Base-by-base conservation (phyloP, 2,797 vertebrate genomes). In the Chiloscyllium punctatum region DNA sequence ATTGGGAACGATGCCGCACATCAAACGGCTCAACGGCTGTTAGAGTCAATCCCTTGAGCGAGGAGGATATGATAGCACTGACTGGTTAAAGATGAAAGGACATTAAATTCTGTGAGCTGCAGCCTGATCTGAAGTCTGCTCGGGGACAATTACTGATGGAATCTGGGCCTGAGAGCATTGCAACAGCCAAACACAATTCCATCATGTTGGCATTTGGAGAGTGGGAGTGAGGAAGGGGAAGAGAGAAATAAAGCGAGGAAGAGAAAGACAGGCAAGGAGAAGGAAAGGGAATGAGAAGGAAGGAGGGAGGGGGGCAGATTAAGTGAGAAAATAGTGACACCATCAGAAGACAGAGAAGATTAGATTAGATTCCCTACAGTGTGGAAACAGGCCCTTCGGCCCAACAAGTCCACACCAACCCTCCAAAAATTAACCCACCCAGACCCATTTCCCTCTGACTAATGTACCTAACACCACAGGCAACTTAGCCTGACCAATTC, bases 71-170 rank as follows among this genome's bases (percentile, higher is more conserved):
- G 88, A 62, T 66, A n/a, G 57, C 33, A 48, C 5, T 16, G 9
- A n/a, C 72, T 94, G 91, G 68, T 66, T 25, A 27, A 69, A 94
- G 68, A 94, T 94, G 18, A 94, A 94, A 94, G 42, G 33, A 15
- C 91, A 71, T 94, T 68, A 94, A 27, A 48, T 42, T 18, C 21
- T 25, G 33, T 2, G 68, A 71, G 62, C 68, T 42, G 91, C 57
- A 91, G 53, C 16, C 57, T 68, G 18, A 94, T 42, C 91, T 68
- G n/a, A 71, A 71, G 18, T 25, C 66, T 69, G 66, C 66, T 42
- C 23, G 48, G 21, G 21, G n/a, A 68, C 37, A 27, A 68, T 94
- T 94, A 71, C 91, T 69, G 68, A 37, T 27, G 33, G n/a, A 94
- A 94, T 42, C n/a, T 15, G 88, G 30, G 57, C 57, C 57, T 57